Conservation (phyloP, 2,797 vertebrate genomes). For the Pterois miles region DNA sequence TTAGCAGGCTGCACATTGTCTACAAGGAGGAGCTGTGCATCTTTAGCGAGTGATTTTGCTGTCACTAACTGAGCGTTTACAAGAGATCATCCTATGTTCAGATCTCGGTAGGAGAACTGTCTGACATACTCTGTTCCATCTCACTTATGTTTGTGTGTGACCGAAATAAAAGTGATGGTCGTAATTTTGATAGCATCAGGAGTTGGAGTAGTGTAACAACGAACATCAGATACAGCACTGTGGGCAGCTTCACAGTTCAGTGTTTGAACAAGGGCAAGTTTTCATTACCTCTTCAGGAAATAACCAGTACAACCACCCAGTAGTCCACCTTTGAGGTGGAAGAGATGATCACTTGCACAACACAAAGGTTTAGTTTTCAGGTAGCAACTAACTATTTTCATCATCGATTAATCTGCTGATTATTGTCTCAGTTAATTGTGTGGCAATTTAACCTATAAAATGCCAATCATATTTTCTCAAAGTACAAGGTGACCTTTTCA, state of each 20-base stretch:
- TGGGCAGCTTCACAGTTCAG: not conserved
- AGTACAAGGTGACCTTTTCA: not conserved
- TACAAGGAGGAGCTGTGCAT: not conserved
- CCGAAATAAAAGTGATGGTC: not conserved
- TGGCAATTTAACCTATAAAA: not conserved
- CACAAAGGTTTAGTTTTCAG: fast-evolving
- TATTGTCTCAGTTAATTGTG: not conserved
- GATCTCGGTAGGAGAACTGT: not conserved
- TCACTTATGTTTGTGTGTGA: not conserved
- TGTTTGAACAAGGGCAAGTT: not conserved
- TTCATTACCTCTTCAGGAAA: slow-evolving; percentile 2
- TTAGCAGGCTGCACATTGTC: not conserved
- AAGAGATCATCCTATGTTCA: not conserved
- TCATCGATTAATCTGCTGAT: not conserved
- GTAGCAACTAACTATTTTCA: not conserved
- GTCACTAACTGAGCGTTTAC: not conserved
- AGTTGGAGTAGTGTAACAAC: no score
- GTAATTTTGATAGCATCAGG: not conserved
- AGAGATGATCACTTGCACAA: not conserved
- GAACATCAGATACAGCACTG: not conserved
- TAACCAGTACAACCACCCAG: not conserved
- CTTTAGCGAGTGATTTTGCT: not conserved
- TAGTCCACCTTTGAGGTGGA: not conserved
- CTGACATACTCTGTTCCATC: not conserved
- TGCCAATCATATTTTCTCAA: not conserved